Evolutionary conservation across 1,140 invertebrate species (phyloP).

Genomic region (Megathymus violae): DNA sequence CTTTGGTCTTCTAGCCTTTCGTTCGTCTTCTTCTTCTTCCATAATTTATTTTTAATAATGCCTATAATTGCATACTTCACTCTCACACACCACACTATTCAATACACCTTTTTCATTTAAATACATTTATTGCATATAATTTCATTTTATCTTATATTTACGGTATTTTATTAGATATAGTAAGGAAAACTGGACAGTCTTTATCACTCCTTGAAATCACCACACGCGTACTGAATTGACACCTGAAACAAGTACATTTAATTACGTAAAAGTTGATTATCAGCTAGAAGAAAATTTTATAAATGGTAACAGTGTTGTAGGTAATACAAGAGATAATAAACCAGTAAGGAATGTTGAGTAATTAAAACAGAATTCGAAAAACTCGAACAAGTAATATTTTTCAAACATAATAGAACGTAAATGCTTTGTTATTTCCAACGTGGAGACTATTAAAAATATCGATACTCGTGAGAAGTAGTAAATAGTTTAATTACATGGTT

Average conservation of each 20-base stretch:
- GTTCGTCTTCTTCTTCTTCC: constrained; percentile 85
- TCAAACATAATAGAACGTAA: not conserved
- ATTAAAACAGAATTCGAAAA: constrained; percentile 25
- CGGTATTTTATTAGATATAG: constrained; percentile 54
- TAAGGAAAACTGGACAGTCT: constrained; percentile 81
- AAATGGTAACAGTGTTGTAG: not conserved
- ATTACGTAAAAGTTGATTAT: constrained; percentile 24
- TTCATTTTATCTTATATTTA: constrained; percentile 61
- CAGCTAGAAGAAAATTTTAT: constrained; percentile 6
- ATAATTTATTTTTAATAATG: constrained; percentile 66
- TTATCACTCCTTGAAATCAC: constrained; percentile 77
- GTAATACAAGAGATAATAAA: not conserved
- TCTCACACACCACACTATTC: constrained; percentile 56
- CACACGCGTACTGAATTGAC: constrained; percentile 60
- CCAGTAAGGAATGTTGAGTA: constrained; percentile 4
- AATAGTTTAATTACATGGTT: constrained; percentile 62
- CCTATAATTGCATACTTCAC: constrained; percentile 49
- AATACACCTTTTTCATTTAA: constrained; percentile 64
- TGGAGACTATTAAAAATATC: not conserved
- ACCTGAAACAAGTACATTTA: constrained; percentile 73
- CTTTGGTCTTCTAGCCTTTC: constrained; percentile 64
- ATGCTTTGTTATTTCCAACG: constrained; percentile 1
- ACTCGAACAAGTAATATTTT: constrained; percentile 50
- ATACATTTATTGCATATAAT: constrained; percentile 69
- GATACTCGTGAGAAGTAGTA: constrained; percentile 14